Percentiles rank a stretch among this genome's conserved stretches.
These are phyloP conservation scores for Papilio protenor DNA, from an alignment of 2,888 invertebrate species.

Conservation along the genomic window DNA sequence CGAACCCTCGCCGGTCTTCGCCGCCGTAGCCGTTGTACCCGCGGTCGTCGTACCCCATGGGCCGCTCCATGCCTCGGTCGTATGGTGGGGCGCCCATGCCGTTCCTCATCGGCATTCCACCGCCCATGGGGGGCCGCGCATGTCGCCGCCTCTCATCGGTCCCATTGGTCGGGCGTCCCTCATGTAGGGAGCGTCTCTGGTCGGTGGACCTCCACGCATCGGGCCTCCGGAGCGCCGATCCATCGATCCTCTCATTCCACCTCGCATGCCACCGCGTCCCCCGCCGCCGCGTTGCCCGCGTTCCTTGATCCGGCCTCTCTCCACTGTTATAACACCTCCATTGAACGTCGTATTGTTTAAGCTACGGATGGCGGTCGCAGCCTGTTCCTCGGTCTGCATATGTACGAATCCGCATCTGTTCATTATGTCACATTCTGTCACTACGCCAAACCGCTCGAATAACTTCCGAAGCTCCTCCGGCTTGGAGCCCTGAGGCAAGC, in stretches of 20 bases:
- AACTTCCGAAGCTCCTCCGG: conserved; percentile 92
- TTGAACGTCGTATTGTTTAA: conserved; percentile 93
- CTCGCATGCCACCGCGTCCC: conserved; percentile 73
- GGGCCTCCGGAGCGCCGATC: conserved; percentile 69
- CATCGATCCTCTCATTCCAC: conserved; percentile 74
- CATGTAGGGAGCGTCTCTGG: conserved; percentile 63
- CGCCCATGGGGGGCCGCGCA: conserved; percentile 67
- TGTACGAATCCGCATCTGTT: conserved; percentile 98
- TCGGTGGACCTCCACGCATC: conserved; percentile 64
- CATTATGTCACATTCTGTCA: conserved; percentile 97
- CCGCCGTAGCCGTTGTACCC: conserved; percentile 76
- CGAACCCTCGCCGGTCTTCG: conserved; percentile 77
- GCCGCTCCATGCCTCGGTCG: conserved; percentile 64
- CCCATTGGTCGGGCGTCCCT: conserved; percentile 63
- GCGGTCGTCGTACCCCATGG: conserved; percentile 70
- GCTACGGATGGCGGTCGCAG: conserved; percentile 91
- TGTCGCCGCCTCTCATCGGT: conserved; percentile 71
- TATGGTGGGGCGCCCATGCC: conserved; percentile 78
- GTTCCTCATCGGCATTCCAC: conserved; percentile 60
- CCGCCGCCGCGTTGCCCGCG: conserved; percentile 84
- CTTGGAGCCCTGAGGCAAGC: conserved; percentile 93
- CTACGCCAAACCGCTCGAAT: conserved; percentile 94
- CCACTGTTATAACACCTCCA: conserved; percentile 93
- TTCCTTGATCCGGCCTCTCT: conserved; percentile 91
- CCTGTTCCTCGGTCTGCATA: conserved; percentile 93